Conservation (phyloP, 2,113 vertebrate species). For the Gambusia holbrooki region DNA sequence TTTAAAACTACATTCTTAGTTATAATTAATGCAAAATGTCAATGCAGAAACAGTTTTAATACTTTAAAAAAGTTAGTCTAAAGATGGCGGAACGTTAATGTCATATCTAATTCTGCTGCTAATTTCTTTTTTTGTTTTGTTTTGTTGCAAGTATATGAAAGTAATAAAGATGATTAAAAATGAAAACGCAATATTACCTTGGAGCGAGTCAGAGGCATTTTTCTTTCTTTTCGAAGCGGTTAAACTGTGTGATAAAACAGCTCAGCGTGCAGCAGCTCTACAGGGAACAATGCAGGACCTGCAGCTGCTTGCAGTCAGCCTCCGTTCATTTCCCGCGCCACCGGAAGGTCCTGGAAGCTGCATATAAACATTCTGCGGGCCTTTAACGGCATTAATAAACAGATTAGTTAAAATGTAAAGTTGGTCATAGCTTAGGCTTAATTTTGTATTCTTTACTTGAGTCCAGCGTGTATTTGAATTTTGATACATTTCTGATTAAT, state of each 20-base stretch:
- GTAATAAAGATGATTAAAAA: not conserved
- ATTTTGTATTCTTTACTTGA: not conserved
- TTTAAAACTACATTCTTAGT: not conserved
- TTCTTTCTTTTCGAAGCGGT: not conserved
- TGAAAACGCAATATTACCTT: conserved; percentile 60
- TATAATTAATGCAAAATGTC: not conserved
- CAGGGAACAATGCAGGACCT: conserved; percentile 29
- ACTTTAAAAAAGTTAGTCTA: not conserved
- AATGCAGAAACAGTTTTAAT: not conserved
- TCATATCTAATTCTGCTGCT: not conserved
- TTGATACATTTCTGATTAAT: not conserved
- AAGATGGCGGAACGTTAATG: not conserved
- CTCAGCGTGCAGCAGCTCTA: not conserved
- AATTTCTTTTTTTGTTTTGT: not conserved
- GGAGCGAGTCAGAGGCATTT: conserved; percentile 75
- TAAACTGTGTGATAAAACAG: not conserved
- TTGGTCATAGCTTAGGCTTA: not conserved
- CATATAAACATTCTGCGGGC: conserved; percentile 4
- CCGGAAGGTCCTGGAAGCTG: conserved; percentile 69
- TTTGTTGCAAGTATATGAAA: too few relatives aligned
- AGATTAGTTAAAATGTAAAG: not conserved
- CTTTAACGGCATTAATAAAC: fast-evolving
- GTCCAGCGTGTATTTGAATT: not conserved
- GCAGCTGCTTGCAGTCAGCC: conserved; percentile 4
- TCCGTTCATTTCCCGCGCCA: conserved; percentile 72